Evolutionary conservation across 2,113 vertebrate species (phyloP).

Genomic region (Petroica traversi): DNA sequence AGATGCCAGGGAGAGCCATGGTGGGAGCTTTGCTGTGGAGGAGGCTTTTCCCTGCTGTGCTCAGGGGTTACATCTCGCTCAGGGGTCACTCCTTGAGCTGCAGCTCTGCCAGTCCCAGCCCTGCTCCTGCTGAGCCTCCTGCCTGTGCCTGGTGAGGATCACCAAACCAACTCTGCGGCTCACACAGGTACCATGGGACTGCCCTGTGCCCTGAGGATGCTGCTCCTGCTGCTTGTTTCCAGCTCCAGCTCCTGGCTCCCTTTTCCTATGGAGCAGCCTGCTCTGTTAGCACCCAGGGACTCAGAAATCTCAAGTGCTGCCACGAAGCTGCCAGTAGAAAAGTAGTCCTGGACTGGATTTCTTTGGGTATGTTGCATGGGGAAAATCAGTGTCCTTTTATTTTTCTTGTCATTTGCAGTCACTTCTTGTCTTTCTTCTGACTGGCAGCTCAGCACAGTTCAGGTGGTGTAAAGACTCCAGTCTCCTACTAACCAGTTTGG

Average conservation of each 20-base stretch:
- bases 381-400: not conserved
- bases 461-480: not conserved
- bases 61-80: not conserved
- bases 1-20: rapidly evolving
- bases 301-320: not conserved
- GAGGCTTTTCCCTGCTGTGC: not conserved
- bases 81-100: not conserved
- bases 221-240: not conserved
- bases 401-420: not conserved
- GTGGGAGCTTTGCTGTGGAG: not conserved
- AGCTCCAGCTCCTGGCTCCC: not conserved
- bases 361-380: not conserved
- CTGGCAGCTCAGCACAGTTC: not conserved
- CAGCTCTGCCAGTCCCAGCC: not conserved
- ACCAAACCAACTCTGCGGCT: rapidly evolving
- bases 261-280: not conserved
- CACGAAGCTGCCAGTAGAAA: not conserved
- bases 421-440: not conserved
- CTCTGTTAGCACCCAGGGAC: not conserved
- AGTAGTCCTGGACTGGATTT: not conserved
- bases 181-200: not conserved
- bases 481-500: too few relatives aligned
- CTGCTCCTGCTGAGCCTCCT: not conserved
- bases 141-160: not conserved
- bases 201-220: not conserved